These are phyloP conservation scores for Corydoras sp. DNA, from an alignment of 2,113 vertebrate genomes.

Conservation along the genomic window DNA sequence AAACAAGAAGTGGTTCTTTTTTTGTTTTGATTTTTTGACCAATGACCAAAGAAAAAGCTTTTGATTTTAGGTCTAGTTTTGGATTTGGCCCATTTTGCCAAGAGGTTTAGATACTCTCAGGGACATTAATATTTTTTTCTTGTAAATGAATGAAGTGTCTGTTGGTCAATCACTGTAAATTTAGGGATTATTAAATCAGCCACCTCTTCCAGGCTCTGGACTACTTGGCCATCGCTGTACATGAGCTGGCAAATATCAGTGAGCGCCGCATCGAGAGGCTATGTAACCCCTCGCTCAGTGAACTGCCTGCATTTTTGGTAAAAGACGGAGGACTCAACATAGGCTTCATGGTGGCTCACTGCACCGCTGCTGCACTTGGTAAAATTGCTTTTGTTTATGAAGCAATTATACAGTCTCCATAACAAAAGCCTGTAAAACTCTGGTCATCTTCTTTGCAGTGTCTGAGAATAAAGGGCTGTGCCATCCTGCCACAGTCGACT, in stretches of 20 bases:
- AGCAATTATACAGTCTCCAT: too few species aligned
- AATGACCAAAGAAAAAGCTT: too few species aligned
- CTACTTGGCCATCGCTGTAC: slow-evolving; percentile 84
- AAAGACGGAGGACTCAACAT: slow-evolving; percentile 94
- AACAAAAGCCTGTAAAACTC: neutral
- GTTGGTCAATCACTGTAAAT: neutral
- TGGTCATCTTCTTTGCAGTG: slow-evolving; percentile 63
- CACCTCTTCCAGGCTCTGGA: slow-evolving; percentile 70
- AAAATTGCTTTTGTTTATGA: slow-evolving; percentile 6
- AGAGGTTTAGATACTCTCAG: too few species aligned
- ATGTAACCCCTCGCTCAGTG: slow-evolving; percentile 91
- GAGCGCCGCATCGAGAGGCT: slow-evolving; percentile 91
- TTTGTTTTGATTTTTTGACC: too few species aligned
- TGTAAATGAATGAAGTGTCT: too few species aligned
- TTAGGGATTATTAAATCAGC: neutral
- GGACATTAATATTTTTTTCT: too few species aligned
- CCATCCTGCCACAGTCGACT: slow-evolving; percentile 95
- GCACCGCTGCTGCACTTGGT: slow-evolving; percentile 92
- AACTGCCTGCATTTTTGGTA: slow-evolving; percentile 91
- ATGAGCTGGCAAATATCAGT: slow-evolving; percentile 91
- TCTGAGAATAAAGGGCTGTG: slow-evolving; percentile 95
- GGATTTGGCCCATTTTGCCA: too few species aligned
- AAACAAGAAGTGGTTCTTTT: too few species aligned
- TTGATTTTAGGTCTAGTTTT: too few species aligned
- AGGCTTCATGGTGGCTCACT: slow-evolving; percentile 98